phyloP scores from a whole-genome alignment of 2,797 vertebrate species.

The Cirrhinus mrigala region DNA sequence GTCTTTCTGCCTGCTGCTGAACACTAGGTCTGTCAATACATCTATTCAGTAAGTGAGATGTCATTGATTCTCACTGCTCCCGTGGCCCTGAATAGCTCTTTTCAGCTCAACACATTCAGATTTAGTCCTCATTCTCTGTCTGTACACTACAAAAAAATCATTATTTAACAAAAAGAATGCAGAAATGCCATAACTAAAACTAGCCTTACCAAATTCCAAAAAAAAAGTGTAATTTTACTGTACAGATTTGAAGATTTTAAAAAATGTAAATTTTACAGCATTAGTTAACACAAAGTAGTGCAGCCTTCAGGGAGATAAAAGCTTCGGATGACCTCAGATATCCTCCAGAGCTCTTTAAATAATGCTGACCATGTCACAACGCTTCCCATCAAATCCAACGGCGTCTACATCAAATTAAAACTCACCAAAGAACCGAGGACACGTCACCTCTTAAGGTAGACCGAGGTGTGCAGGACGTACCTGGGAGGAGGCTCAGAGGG shows the following conservation, averaged over 20 bases:
- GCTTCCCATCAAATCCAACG: neutral
- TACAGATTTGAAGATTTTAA: neutral
- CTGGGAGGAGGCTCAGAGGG: constrained; percentile 92
- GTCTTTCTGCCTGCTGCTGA: neutral
- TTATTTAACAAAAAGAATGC: neutral
- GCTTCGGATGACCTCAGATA: constrained; percentile 39
- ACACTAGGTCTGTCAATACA: constrained; percentile 25
- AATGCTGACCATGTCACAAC: constrained; percentile 30
- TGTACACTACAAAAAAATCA: neutral
- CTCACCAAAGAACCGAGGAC: neutral
- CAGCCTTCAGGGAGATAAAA: constrained; percentile 16
- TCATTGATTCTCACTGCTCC: constrained; percentile 35
- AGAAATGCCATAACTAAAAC: no score
- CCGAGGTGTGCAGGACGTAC: constrained; percentile 71
- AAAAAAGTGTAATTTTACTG: neutral
- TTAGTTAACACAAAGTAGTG: neutral
- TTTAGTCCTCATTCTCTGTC: neutral
- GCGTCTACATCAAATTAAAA: constrained; percentile 6
- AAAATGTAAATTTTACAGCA: neutral
- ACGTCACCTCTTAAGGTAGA: constrained; percentile 26
- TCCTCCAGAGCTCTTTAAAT: constrained; percentile 48
- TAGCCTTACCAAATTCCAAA: no score
- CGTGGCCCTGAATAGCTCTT: constrained; percentile 16
- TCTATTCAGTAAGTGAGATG: constrained; percentile 31
- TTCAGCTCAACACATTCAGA: constrained; percentile 12